Conservation (phyloP, 2,113 vertebrate species). For the Thunnus maccoyii region DNA sequence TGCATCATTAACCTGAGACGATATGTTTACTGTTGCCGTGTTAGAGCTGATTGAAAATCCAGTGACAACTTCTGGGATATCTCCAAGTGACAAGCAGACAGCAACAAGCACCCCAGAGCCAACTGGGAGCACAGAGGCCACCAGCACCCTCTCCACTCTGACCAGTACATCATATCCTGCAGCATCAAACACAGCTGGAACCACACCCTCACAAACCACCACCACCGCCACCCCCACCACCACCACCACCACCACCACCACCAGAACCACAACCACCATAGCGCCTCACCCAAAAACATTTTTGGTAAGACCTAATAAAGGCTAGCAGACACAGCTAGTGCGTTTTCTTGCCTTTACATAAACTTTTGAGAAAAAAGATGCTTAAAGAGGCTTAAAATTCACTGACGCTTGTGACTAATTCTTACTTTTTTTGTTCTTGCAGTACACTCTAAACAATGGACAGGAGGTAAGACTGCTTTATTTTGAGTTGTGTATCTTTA, state of each 20-base stretch:
- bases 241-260: neutral
- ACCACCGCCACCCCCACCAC: neutral
- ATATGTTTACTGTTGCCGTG: neutral
- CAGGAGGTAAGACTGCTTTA: slow-evolving; percentile 45
- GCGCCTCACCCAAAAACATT: neutral
- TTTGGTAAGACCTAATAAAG: slow-evolving; percentile 25
- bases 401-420: neutral
- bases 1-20: neutral
- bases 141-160: rapidly evolving
- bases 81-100: rapidly evolving
- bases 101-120: neutral
- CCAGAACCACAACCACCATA: no score
- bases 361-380: neutral
- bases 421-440: slow-evolving; percentile 3
- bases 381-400: neutral
- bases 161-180: rapidly evolving
- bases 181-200: neutral
- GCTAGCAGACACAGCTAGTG: rapidly evolving
- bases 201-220: rapidly evolving
- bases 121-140: neutral
- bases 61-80: rapidly evolving
- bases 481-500: neutral
- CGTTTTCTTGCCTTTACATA: neutral
- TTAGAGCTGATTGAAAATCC: neutral
- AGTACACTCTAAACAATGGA: slow-evolving; percentile 53